Conservation (phyloP, 2,888 invertebrate species). For the Rhamphomyia laevipes region DNA sequence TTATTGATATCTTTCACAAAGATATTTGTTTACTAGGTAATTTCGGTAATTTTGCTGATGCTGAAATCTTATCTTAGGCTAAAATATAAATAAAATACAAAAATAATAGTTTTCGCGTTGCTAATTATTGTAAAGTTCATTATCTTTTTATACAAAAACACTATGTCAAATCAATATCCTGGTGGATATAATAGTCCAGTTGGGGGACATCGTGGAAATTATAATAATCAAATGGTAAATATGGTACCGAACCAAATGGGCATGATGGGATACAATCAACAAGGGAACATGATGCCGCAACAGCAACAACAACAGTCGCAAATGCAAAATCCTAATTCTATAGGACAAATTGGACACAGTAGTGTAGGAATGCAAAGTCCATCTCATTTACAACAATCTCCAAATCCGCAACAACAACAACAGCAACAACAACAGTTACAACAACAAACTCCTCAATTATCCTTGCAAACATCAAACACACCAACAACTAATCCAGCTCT, state of each 20-base stretch:
- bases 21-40: too few relatives aligned
- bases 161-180: constrained; percentile 29
- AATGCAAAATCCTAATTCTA: constrained; percentile 15
- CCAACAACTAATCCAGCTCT: constrained; percentile 12
- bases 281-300: constrained; percentile 15
- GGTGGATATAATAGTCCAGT: constrained; percentile 24
- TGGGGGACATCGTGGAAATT: constrained; percentile 24
- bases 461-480: constrained; percentile 13
- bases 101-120: too few relatives aligned
- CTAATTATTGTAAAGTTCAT: too few relatives aligned
- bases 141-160: too few relatives aligned
- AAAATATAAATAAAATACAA: too few relatives aligned
- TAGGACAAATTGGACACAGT: constrained; percentile 16
- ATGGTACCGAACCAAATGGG: constrained; percentile 19
- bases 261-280: constrained; percentile 20
- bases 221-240: constrained; percentile 22
- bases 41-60: too few relatives aligned
- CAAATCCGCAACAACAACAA: constrained; percentile 16
- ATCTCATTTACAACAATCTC: constrained; percentile 16
- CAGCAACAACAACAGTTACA: constrained; percentile 13
- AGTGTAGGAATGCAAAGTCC: constrained; percentile 18
- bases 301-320: constrained; percentile 16
- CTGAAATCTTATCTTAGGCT: too few relatives aligned
- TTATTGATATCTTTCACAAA: too few relatives aligned
- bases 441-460: constrained; percentile 10